phyloP scores from a whole-genome alignment of 2,888 invertebrate species.

The Drymonia ruficornis region DNA sequence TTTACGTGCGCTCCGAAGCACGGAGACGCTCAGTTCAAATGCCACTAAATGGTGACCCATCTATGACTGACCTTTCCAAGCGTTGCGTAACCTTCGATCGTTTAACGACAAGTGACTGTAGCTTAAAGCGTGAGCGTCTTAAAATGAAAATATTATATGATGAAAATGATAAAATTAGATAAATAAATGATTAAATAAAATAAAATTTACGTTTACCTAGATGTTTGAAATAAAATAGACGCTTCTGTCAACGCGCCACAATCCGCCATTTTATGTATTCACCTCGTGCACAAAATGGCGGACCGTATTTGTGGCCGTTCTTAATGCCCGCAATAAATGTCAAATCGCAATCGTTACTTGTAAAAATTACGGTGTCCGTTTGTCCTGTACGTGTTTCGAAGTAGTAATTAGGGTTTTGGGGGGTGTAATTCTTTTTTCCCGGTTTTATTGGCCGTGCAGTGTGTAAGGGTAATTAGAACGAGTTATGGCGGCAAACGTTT shows the following conservation, averaged over 20 bases:
- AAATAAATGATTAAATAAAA: no score
- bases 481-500: constrained; percentile 13
- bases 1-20: no score
- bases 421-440: constrained; percentile 24
- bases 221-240: constrained; percentile 2
- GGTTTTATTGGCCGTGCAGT: constrained; percentile 25
- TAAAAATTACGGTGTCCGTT: constrained; percentile 75
- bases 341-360: constrained; percentile 76
- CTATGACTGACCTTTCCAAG: no score
- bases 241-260: constrained; percentile 37
- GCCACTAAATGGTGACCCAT: no score
- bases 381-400: constrained; percentile 64
- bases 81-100: no score
- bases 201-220: no score
- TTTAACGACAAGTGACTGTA: no score
- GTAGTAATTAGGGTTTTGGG: constrained; percentile 65
- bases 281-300: constrained; percentile 68
- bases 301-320: constrained; percentile 60
- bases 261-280: constrained; percentile 70
- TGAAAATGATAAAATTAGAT: no score
- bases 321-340: constrained; percentile 77
- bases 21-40: no score
- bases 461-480: constrained; percentile 25
- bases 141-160: no score
- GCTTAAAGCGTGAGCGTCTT: no score